phyloP scores from a whole-genome alignment of 1,140 invertebrate species.

The Drosophila pectinifera region DNA sequence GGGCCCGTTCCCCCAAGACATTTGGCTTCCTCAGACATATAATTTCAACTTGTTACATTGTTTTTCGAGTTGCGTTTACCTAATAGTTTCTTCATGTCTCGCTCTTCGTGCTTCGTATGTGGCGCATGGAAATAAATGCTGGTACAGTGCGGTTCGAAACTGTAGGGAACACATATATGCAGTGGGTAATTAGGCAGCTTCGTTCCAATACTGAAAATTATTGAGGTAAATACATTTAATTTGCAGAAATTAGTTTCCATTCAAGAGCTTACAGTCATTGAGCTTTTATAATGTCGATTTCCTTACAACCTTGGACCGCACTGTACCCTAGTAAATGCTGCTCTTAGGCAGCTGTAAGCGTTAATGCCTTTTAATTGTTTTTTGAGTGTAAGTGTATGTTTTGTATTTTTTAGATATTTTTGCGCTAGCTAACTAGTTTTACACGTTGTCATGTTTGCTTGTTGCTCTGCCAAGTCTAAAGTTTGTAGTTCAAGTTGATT shows the following conservation, averaged over 20 bases:
- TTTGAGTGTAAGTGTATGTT: slow-evolving; percentile 32
- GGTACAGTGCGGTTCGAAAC: slow-evolving; percentile 15
- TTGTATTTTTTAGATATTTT: slow-evolving; percentile 42
- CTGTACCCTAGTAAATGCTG: slow-evolving; percentile 48
- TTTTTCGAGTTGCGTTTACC: slow-evolving; percentile 35
- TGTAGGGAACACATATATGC: neutral
- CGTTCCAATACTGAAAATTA: neutral
- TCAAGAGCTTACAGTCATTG: neutral
- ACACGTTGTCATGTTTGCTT: slow-evolving; percentile 61
- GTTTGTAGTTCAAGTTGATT: slow-evolving; percentile 78
- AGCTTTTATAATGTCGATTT: too few species aligned
- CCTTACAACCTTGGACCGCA: slow-evolving; percentile 23
- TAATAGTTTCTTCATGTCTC: slow-evolving; percentile 29
- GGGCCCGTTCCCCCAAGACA: slow-evolving; percentile 9
- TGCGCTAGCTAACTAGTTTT: slow-evolving; percentile 74
- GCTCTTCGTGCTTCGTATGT: slow-evolving; percentile 17
- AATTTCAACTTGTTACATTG: slow-evolving; percentile 50
- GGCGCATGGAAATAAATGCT: slow-evolving; percentile 19
- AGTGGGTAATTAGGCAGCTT: neutral
- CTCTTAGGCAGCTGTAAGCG: slow-evolving; percentile 77
- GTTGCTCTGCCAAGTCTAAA: slow-evolving; percentile 69
- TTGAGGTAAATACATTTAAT: neutral
- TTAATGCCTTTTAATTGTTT: slow-evolving; percentile 78
- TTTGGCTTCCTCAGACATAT: slow-evolving; percentile 58
- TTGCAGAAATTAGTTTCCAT: too few species aligned